Base-by-base conservation (phyloP, 2,888 invertebrate genomes). In the Epinotia demarniana region DNA sequence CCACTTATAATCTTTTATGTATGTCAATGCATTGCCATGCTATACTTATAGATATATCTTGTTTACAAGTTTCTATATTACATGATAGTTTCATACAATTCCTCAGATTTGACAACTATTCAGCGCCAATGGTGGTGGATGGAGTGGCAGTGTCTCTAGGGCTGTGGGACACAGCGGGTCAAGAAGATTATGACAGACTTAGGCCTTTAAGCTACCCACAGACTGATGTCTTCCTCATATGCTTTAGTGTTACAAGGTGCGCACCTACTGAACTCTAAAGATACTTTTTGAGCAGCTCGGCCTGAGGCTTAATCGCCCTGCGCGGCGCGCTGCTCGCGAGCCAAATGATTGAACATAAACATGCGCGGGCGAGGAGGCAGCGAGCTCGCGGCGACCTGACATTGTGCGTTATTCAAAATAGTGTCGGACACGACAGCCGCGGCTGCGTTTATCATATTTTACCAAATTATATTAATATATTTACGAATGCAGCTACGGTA, bases 161-260 rank as follows among this genome's bases (percentile, higher is more conserved):
- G 18, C 94, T 99, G 68, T 99, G 99, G 99, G 99, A 99, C 93
- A 99, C 99, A 77, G 99, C 99, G 18, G 98, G 98, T 19, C 99
- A 99, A 92, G 99, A 99, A 93, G 99, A 99, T 89, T 99, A 99
- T 88, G 99, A 99, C 90, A 96, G 99, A 90, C 95, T 99, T 80
- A 96, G 99, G 84, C 99, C 99, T 60, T 95, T 99, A 79, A 99
- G 99, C 82, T 99, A 99, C 92, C 99, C 99, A 87, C 99, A 99
- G 96, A 99, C 99, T 80, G 99, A 99, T 94, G 99, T 99, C 80
- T 99, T 99, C 95, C 96, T 99, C 86, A 98, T 99, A 94, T 99
- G 99, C 95, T 99, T 99, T 95, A 99, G 99, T 94, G 99, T 99
- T 82, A 99, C 99, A 84, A 95, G 95, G 95, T 94, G 82, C 6